Evolutionary conservation across 2,113 vertebrate species (phyloP).

Genomic region (Sardina pilchardus): DNA sequence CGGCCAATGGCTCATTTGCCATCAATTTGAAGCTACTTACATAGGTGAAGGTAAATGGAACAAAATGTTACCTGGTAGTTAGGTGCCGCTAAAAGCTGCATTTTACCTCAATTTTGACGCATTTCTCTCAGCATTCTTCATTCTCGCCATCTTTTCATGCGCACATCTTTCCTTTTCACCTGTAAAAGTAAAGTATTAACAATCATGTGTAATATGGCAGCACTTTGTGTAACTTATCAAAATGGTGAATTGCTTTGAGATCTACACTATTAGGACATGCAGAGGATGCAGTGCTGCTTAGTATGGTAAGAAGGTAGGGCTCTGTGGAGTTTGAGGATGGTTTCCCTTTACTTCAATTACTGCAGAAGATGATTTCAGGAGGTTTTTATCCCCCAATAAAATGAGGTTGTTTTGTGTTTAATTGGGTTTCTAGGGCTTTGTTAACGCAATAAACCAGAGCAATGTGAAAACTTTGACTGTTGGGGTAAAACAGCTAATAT

Average conservation of each 20-base stretch:
- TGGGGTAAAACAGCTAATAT: not conserved
- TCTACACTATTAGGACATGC: not conserved
- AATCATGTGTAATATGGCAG: not conserved
- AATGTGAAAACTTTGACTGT: not conserved
- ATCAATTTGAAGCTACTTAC: not conserved
- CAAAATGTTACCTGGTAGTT: not conserved
- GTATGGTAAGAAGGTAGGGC: not conserved
- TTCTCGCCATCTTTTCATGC: not conserved
- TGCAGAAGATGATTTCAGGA: not conserved
- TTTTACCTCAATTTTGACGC: not conserved
- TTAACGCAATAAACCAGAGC: not conserved
- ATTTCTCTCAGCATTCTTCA: not conserved
- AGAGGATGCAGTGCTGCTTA: not conserved
- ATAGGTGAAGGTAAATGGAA: not conserved
- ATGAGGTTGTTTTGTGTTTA: not conserved
- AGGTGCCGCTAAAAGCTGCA: not conserved
- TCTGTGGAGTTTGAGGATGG: not conserved
- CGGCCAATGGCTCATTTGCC: not conserved
- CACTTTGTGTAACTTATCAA: not conserved
- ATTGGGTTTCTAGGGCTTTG: not conserved
- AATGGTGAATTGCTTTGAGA: not conserved
- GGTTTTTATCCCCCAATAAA: constrained; percentile 3
- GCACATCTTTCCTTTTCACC: not conserved
- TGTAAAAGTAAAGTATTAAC: not conserved
- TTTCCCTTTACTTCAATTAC: not conserved